phyloP scores from a whole-genome alignment of 2,888 invertebrate species.

The Ormyrus nitidulus region DNA sequence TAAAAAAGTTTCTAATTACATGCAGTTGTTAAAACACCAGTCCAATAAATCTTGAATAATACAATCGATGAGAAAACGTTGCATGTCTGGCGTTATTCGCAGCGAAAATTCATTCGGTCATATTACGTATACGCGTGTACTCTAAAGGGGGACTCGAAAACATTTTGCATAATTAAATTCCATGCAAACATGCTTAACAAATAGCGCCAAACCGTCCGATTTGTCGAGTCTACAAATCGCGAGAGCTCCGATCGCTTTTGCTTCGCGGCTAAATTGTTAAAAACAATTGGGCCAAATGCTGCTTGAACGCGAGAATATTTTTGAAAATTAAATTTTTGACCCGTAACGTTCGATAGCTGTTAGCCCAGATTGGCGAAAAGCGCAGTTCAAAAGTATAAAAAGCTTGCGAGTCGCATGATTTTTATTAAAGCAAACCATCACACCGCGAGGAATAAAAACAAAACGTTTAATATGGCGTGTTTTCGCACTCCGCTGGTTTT shows the following conservation, averaged over 20 bases:
- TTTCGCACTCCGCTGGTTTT: conserved; percentile 22
- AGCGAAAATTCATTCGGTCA: conserved; percentile 19
- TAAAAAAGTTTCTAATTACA: not conserved
- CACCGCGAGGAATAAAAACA: conserved; percentile 3
- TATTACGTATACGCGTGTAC: conserved; percentile 7
- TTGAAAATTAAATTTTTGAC: conserved; percentile 36
- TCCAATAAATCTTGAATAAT: not conserved
- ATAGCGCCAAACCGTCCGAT: conserved; percentile 16
- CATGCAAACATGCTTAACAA: conserved; percentile 41
- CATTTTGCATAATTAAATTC: conserved; percentile 49
- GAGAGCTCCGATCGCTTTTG: no score
- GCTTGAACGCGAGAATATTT: not conserved
- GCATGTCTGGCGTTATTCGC: conserved; percentile 11
- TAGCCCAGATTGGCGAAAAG: not conserved
- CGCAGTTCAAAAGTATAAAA: conserved; percentile 2
- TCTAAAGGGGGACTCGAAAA: conserved; percentile 14
- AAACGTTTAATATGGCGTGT: conserved; percentile 26
- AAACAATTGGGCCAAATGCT: no score
- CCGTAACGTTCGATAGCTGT: not conserved
- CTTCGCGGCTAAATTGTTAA: no score
- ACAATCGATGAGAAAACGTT: conserved; percentile 22
- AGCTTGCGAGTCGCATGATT: conserved; percentile 8
- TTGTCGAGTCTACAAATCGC: no score
- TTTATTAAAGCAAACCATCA: conserved; percentile 32
- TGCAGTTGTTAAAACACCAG: not conserved